These are phyloP conservation scores for Apantesis nais DNA, from an alignment of 2,888 invertebrate species.

Conservation along the genomic window DNA sequence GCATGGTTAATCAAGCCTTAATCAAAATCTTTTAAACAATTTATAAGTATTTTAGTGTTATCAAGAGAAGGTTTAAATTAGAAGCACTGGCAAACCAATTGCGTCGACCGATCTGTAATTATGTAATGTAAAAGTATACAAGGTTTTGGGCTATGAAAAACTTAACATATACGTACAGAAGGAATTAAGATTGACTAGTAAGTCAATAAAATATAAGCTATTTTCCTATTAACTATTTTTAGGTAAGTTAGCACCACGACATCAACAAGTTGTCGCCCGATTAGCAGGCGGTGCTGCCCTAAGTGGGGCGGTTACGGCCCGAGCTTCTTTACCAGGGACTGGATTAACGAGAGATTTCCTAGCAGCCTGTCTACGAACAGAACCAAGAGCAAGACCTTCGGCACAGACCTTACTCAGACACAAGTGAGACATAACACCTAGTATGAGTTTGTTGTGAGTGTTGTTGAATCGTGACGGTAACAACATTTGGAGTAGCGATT, in stretches of 20 bases:
- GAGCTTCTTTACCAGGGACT: slow-evolving; percentile 59
- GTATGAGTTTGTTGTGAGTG: too few species aligned
- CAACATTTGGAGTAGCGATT: too few species aligned
- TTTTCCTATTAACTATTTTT: slow-evolving; percentile 6
- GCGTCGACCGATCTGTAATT: background rate
- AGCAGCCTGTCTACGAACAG: slow-evolving; percentile 85
- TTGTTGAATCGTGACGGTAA: too few species aligned
- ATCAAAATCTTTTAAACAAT: too few species aligned
- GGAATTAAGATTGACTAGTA: too few species aligned
- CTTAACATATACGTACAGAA: too few species aligned
- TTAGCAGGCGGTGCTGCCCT: slow-evolving; percentile 73
- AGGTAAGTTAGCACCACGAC: slow-evolving; percentile 79
- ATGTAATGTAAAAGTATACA: too few species aligned
- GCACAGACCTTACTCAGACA: slow-evolving; percentile 88
- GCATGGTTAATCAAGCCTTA: too few species aligned
- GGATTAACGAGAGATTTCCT: slow-evolving; percentile 80
- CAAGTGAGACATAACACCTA: slow-evolving; percentile 55
- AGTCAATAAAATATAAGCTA: too few species aligned
- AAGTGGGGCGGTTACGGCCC: slow-evolving; percentile 50
- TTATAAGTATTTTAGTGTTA: background rate
- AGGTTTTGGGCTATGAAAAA: too few species aligned
- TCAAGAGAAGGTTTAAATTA: background rate
- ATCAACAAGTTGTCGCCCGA: slow-evolving; percentile 78
- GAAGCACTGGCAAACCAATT: background rate
- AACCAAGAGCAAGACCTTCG: slow-evolving; percentile 87